A percentile compares a stretch with the other conserved stretches of the same genome.
Evolutionary conservation across 2,888 invertebrate species (phyloP).

Genomic region (Slavum lentiscoides): DNA sequence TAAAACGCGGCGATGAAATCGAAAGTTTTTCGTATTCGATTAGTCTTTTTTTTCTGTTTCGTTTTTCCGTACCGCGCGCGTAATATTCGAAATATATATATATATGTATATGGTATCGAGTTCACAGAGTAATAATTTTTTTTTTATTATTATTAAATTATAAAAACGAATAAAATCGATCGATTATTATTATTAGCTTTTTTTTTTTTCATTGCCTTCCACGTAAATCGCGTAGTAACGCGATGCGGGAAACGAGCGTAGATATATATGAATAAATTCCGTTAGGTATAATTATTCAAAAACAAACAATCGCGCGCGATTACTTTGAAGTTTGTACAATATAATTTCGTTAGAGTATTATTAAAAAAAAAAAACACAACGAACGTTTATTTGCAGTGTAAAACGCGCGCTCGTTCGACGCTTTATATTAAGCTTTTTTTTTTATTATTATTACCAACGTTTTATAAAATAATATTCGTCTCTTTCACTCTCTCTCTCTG

Average conservation of each 20-base stretch:
- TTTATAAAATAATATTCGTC: too few relatives aligned
- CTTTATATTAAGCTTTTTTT: too few relatives aligned
- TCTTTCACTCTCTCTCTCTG: too few relatives aligned
- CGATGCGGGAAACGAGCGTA: too few relatives aligned
- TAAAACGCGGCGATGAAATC: background rate
- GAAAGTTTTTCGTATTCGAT: slow-evolving; percentile 3
- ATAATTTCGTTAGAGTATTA: slow-evolving; percentile 30
- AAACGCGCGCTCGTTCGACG: too few relatives aligned
- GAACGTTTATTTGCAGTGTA: too few relatives aligned
- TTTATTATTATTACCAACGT: too few relatives aligned
- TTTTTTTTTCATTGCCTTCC: background rate
- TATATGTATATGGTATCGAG: background rate
- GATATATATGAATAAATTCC: background rate
- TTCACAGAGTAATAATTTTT: background rate
- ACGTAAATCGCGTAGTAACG: too few relatives aligned
- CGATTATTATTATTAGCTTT: background rate
- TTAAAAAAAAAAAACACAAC: slow-evolving; percentile 14
- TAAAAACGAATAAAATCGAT: background rate
- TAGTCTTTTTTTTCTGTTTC: background rate
- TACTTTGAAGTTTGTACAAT: background rate
- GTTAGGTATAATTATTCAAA: slow-evolving; percentile 31
- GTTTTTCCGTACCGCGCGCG: background rate
- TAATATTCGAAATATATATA: background rate
- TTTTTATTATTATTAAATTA: background rate
- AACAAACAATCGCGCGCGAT: slow-evolving; percentile 1